phyloP scores from a whole-genome alignment of 2,888 invertebrate genomes.

The Hypomecis atomaria region DNA sequence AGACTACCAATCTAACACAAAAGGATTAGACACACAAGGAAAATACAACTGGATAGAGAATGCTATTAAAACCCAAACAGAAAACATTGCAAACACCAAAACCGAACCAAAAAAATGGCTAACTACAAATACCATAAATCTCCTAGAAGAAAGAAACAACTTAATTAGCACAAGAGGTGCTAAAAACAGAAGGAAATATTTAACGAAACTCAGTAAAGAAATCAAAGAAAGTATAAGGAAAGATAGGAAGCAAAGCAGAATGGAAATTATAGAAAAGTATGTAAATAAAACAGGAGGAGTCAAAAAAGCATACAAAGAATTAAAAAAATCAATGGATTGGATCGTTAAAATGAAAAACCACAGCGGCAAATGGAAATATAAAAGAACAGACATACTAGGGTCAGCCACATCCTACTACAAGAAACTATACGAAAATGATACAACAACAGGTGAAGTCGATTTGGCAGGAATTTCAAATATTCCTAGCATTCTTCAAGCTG shows the following conservation, averaged over 20 bases:
- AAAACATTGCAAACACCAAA: too few relatives aligned
- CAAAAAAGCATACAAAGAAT: not conserved
- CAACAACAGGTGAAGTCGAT: not conserved
- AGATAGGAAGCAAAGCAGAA: not conserved
- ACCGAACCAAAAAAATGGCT: not conserved
- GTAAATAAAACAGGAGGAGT: not conserved
- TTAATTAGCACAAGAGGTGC: not conserved
- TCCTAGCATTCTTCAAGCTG: too few relatives aligned
- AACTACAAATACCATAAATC: too few relatives aligned
- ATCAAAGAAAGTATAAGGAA: slow-evolving; percentile 2
- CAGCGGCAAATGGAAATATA: not conserved
- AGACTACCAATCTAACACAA: slow-evolving; percentile 22
- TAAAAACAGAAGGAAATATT: not conserved
- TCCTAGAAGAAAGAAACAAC: not conserved
- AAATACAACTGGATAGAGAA: slow-evolving; percentile 31
- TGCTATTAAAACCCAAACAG: not conserved
- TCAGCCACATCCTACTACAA: slow-evolving; percentile 2
- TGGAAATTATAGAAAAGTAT: not conserved
- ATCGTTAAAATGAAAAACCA: slow-evolving; percentile 7
- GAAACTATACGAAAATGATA: not conserved
- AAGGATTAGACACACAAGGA: slow-evolving; percentile 32
- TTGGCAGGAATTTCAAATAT: too few relatives aligned
- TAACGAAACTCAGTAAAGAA: slow-evolving; percentile 4
- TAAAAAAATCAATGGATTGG: not conserved
- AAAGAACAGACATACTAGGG: not conserved